Conservation (phyloP, 2,797 vertebrate genomes). For the Poecilia picta region DNA sequence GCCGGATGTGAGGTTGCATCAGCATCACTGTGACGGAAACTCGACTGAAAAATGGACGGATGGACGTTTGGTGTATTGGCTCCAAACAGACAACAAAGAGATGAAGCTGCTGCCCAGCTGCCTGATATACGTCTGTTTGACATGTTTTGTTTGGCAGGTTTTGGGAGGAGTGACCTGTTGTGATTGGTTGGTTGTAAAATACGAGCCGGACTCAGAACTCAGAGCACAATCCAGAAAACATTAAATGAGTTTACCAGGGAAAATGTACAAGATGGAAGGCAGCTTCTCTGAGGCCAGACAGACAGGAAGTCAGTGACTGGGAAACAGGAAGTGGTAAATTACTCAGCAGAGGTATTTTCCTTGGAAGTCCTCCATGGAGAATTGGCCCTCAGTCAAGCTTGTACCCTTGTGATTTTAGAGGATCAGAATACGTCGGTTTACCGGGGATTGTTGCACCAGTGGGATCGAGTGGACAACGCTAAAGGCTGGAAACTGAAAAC, state of each 20-base stretch:
- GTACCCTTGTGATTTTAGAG: neutral
- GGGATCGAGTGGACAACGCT: neutral
- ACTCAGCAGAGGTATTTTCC: too few species aligned
- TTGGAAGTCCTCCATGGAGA: too few species aligned
- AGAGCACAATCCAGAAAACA: neutral
- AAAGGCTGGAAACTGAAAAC: neutral
- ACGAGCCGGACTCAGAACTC: neutral
- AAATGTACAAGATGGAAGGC: neutral
- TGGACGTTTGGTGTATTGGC: too few species aligned
- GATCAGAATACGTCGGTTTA: neutral
- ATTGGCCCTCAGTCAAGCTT: neutral
- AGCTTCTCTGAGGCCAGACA: neutral
- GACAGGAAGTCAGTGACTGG: neutral
- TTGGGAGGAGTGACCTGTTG: too few species aligned
- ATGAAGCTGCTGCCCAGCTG: too few species aligned
- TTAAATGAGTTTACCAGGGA: neutral
- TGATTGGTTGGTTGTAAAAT: neutral
- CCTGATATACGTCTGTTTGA: too few species aligned
- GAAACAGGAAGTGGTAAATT: neutral
- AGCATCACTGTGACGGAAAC: too few species aligned
- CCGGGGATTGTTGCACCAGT: neutral
- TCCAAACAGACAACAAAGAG: too few species aligned
- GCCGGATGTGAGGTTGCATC: neutral
- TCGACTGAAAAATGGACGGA: too few species aligned
- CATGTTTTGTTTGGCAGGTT: too few species aligned